Conservation (phyloP, 2,888 invertebrate species). For the Ceramica pisi region DNA sequence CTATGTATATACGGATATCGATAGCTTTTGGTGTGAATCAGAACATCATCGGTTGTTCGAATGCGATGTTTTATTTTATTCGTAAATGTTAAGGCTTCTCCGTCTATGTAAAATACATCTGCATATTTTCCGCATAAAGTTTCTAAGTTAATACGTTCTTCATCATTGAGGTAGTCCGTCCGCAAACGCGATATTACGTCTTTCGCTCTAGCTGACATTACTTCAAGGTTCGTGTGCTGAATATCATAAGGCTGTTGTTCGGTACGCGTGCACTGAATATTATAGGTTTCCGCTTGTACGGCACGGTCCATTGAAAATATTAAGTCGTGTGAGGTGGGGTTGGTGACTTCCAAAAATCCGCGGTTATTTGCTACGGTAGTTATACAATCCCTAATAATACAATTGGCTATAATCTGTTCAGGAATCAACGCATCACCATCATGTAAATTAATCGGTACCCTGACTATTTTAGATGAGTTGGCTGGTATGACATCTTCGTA, state of each 20-base stretch:
- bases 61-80: too few relatives aligned
- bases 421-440: background rate
- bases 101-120: too few relatives aligned
- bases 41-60: too few relatives aligned
- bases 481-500: background rate
- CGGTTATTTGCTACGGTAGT: background rate
- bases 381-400: background rate
- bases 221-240: background rate
- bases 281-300: background rate
- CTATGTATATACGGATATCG: too few relatives aligned
- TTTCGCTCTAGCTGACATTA: too few relatives aligned
- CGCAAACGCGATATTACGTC: too few relatives aligned
- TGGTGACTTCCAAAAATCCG: background rate
- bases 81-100: too few relatives aligned
- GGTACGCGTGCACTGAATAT: too few relatives aligned
- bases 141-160: too few relatives aligned
- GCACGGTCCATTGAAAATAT: background rate
- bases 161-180: too few relatives aligned
- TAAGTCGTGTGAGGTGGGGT: background rate
- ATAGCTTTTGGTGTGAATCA: too few relatives aligned
- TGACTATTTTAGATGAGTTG: background rate
- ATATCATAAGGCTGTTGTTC: background rate
- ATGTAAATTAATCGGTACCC: background rate
- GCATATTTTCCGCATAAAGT: too few relatives aligned
- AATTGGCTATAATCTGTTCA: background rate